These are phyloP conservation scores for Tetrax tetrax DNA, from an alignment of 2,113 vertebrate species.

Conservation along the genomic window DNA sequence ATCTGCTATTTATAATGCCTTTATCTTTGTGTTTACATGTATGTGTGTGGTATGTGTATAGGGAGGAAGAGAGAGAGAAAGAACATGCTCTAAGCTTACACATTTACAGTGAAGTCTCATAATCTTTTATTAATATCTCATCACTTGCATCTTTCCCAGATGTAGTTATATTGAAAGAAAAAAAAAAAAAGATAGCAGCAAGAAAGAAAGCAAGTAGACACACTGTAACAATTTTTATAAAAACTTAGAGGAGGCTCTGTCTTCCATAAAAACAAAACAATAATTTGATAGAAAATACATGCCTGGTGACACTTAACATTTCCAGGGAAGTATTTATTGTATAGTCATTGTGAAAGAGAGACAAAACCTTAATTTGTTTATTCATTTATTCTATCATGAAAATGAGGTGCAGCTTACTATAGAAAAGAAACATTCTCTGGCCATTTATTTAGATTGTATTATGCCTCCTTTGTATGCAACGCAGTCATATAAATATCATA, in stretches of 20 bases:
- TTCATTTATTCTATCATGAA: background rate
- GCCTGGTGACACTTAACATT: conserved; percentile 3
- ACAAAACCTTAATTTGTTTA: background rate
- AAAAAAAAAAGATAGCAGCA: background rate
- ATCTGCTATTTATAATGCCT: background rate
- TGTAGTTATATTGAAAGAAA: background rate
- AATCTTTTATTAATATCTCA: conserved; percentile 44
- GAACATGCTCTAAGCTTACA: background rate
- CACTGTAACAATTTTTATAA: background rate
- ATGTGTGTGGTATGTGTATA: background rate
- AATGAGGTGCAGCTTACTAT: background rate
- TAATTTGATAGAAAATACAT: conserved; percentile 13
- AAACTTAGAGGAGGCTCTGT: background rate
- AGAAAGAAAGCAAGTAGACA: background rate
- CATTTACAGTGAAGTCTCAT: background rate
- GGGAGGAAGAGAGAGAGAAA: background rate
- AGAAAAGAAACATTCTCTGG: background rate
- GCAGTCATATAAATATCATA: background rate
- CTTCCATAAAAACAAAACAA: background rate
- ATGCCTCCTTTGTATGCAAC: background rate
- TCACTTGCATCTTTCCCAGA: background rate
- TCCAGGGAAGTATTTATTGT: conserved; percentile 11
- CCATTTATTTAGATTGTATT: background rate
- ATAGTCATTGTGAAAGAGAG: background rate
- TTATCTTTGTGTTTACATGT: background rate